Percentiles rank a stretch among this genome's conserved stretches.
Conservation (phyloP, 2,888 invertebrate genomes). For the Ophraella communa region DNA sequence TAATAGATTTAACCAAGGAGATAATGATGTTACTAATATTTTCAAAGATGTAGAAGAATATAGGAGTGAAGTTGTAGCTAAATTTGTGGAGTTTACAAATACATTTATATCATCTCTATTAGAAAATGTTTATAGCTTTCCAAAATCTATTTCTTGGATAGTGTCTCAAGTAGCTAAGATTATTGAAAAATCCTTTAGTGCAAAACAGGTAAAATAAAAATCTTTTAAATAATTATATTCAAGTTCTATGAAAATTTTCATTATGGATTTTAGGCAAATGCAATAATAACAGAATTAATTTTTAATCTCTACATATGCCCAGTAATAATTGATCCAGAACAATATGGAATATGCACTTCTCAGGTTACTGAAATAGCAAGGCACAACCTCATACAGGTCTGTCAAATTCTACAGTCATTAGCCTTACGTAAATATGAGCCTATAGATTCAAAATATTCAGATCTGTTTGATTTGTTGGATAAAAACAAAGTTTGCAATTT, state of each 20-base stretch:
- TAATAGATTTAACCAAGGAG: slow-evolving; percentile 44
- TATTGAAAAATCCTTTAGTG: slow-evolving; percentile 66
- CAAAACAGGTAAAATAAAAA: slow-evolving; percentile 61
- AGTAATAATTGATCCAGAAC: slow-evolving; percentile 95
- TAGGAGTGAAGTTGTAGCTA: slow-evolving; percentile 78
- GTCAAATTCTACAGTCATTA: slow-evolving; percentile 90
- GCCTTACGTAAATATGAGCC: slow-evolving; percentile 81
- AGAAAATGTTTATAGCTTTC: slow-evolving; percentile 89
- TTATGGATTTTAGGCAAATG: slow-evolving; percentile 59
- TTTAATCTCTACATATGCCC: slow-evolving; percentile 95
- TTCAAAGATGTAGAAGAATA: slow-evolving; percentile 69
- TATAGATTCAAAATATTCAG: slow-evolving; percentile 72
- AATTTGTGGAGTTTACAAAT: slow-evolving; percentile 78
- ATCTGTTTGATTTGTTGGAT: slow-evolving; percentile 82
- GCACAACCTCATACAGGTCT: slow-evolving; percentile 89
- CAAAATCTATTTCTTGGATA: slow-evolving; percentile 88
- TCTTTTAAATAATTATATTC: no score
- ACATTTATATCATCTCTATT: slow-evolving; percentile 83
- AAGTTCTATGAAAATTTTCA: background rate
- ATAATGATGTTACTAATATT: slow-evolving; percentile 40
- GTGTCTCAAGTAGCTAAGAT: slow-evolving; percentile 83
- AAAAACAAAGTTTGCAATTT: slow-evolving; percentile 80
- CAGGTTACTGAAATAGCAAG: slow-evolving; percentile 90
- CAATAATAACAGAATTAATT: slow-evolving; percentile 89
- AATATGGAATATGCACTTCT: slow-evolving; percentile 91